phyloP scores from a whole-genome alignment of 1,140 invertebrate genomes.

The Aethina tumida region DNA sequence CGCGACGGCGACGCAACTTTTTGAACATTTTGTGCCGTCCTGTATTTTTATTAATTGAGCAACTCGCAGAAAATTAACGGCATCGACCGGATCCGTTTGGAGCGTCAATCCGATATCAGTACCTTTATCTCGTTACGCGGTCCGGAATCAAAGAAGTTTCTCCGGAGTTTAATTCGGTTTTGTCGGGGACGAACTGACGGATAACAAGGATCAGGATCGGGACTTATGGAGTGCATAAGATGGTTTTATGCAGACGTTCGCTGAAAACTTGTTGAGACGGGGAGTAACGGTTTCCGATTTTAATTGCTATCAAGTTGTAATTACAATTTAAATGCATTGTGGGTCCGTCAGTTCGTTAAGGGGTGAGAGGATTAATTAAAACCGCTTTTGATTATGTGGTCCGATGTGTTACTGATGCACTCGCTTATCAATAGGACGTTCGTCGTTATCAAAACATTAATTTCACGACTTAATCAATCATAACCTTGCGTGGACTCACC shows the following conservation, averaged over 20 bases:
- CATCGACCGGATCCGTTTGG: too few relatives aligned
- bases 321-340: constrained; percentile 21
- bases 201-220: too few relatives aligned
- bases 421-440: constrained; percentile 5
- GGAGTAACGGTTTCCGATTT: constrained; percentile 13
- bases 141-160: too few relatives aligned
- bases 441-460: neutral
- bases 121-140: too few relatives aligned
- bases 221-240: neutral
- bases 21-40: too few relatives aligned
- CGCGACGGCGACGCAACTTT: too few relatives aligned
- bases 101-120: too few relatives aligned
- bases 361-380: constrained; percentile 17
- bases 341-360: constrained; percentile 13
- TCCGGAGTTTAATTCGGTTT: too few relatives aligned
- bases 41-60: too few relatives aligned
- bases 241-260: neutral
- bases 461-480: neutral
- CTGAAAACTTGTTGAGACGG: constrained; percentile 1
- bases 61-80: too few relatives aligned
- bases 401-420: constrained; percentile 4
- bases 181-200: too few relatives aligned
- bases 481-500: constrained; percentile 48
- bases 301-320: constrained; percentile 24
- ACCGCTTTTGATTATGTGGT: constrained; percentile 17